phyloP scores from a whole-genome alignment of 2,113 vertebrate species.

The Oceanites oceanicus region DNA sequence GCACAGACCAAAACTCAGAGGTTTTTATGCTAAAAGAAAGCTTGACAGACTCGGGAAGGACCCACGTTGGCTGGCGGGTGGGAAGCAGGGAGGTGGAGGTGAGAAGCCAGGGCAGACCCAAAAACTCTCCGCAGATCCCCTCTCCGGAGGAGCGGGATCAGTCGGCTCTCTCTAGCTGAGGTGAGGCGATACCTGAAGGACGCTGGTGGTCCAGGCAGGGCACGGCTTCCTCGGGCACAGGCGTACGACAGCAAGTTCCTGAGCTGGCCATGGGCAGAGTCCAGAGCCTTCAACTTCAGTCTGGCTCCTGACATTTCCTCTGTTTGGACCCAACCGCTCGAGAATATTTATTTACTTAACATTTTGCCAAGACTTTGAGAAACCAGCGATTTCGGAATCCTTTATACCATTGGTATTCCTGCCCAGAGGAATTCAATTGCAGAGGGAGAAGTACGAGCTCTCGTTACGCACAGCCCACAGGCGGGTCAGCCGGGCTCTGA shows the following conservation, averaged over 20 bases:
- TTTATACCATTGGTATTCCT: neutral
- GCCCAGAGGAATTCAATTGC: neutral
- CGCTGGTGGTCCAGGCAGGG: neutral
- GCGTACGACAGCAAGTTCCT: neutral
- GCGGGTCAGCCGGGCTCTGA: neutral
- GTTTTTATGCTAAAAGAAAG: neutral
- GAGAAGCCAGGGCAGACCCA: neutral
- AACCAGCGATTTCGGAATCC: neutral
- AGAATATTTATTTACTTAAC: neutral
- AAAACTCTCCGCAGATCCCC: neutral
- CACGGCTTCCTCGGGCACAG: neutral
- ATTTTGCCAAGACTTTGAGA: neutral
- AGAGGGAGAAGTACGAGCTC: neutral
- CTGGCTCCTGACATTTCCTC: neutral
- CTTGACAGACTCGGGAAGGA: too few relatives aligned
- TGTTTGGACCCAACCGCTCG: neutral
- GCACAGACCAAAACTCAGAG: neutral
- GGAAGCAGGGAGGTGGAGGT: neutral
- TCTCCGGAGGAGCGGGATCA: neutral
- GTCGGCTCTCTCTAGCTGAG: too few relatives aligned
- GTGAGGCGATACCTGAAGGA: neutral
- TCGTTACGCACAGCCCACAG: neutral
- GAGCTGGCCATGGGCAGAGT: accelerated
- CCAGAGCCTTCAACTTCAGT: too few relatives aligned
- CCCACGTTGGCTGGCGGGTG: neutral